phyloP scores from a whole-genome alignment of 2,888 invertebrate genomes.

The Odiellus spinosus region DNA sequence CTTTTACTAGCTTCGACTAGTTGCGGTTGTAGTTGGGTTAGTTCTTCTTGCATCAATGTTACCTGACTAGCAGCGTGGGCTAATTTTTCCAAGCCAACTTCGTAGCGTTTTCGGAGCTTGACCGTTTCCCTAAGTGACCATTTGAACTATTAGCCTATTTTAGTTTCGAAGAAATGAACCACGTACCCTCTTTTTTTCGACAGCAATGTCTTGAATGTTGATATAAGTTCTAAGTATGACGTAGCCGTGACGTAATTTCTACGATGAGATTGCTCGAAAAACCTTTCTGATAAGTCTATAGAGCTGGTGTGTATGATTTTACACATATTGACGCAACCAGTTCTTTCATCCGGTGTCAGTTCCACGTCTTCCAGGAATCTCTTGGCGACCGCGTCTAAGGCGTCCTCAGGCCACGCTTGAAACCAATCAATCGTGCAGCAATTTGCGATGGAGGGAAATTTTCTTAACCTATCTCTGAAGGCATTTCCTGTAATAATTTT shows the following conservation, averaged over 20 bases:
- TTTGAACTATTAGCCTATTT: background rate
- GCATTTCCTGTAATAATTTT: too few relatives aligned
- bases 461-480: slow-evolving; percentile 62
- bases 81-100: slow-evolving; percentile 65
- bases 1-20: slow-evolving; percentile 70
- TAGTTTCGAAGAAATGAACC: slow-evolving; percentile 11
- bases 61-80: slow-evolving; percentile 82
- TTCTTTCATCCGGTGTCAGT: slow-evolving; percentile 36
- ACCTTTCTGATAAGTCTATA: slow-evolving; percentile 48
- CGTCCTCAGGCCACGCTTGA: slow-evolving; percentile 71
- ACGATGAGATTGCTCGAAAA: slow-evolving; percentile 42
- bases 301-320: slow-evolving; percentile 71
- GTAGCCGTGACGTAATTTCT: slow-evolving; percentile 61
- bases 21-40: slow-evolving; percentile 65
- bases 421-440: slow-evolving; percentile 96
- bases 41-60: slow-evolving; percentile 73
- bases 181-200: slow-evolving; percentile 31
- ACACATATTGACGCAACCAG: slow-evolving; percentile 60
- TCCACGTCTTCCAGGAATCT: slow-evolving; percentile 60
- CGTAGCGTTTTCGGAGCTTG: slow-evolving; percentile 44
- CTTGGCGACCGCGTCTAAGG: slow-evolving; percentile 69
- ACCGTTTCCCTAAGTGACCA: slow-evolving; percentile 6
- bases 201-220: slow-evolving; percentile 57
- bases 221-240: slow-evolving; percentile 75
- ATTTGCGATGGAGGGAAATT: slow-evolving; percentile 82